phyloP scores from a whole-genome alignment of 2,113 vertebrate species.

The Erinaceus europaeus region DNA sequence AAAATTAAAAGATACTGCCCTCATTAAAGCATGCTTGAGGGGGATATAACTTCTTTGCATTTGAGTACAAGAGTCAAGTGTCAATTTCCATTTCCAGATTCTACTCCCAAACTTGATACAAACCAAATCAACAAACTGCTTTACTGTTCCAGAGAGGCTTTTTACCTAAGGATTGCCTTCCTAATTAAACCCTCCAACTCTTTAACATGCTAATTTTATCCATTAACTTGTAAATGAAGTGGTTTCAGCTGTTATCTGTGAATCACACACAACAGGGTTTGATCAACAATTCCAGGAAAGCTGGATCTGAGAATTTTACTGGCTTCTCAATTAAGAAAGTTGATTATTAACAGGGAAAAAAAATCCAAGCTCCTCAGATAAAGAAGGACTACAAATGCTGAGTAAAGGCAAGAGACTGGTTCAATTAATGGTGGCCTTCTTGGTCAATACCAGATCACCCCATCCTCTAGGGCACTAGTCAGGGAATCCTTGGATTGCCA shows the following conservation, averaged over 20 bases:
- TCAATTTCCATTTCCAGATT: constrained; percentile 22
- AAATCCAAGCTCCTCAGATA: not conserved
- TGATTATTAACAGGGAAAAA: not conserved
- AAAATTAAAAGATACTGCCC: not conserved
- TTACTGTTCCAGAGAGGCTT: constrained; percentile 39
- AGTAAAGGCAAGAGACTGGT: not conserved
- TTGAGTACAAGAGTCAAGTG: not conserved
- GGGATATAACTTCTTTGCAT: not conserved
- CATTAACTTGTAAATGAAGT: constrained; percentile 66
- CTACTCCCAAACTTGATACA: constrained; percentile 2
- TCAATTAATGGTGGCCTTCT: too few species aligned
- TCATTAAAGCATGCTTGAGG: not conserved
- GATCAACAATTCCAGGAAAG: constrained; percentile 6
- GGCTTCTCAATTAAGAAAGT: not conserved
- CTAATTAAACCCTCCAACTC: constrained; percentile 63
- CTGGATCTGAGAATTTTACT: not conserved
- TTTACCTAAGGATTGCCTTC: constrained; percentile 51
- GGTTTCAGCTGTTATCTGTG: constrained; percentile 60
- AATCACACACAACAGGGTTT: constrained; percentile 2
- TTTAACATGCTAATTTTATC: constrained; percentile 62
- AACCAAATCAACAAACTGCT: constrained; percentile 56
- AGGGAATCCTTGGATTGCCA: too few species aligned
- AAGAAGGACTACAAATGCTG: not conserved
- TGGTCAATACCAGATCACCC: too few species aligned
- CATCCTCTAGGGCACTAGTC: too few species aligned